Percentiles rank a stretch among this genome's conserved stretches.
Evolutionary conservation across 2,797 vertebrate species (phyloP).

Genomic region (Babyrousa celebensis): DNA sequence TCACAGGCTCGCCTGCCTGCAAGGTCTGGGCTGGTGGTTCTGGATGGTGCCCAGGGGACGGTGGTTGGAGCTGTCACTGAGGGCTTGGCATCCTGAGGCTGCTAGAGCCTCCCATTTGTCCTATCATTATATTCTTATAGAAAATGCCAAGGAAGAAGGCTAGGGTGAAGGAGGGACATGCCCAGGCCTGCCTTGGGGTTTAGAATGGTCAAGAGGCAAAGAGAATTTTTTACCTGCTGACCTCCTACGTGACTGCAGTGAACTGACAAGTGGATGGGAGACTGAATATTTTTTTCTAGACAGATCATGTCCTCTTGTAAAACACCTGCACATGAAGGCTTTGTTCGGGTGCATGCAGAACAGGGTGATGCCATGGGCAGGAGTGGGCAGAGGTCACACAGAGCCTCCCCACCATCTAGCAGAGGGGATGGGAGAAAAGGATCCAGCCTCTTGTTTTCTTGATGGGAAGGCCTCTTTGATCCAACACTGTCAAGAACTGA

Average conservation of each 20-base stretch:
- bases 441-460: neutral
- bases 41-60: neutral
- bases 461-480: neutral
- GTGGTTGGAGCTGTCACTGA: neutral
- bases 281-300: neutral
- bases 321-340: neutral
- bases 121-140: neutral
- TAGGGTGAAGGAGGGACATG: neutral
- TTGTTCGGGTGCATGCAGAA: too few relatives aligned
- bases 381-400: fast-evolving
- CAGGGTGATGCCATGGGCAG: too few relatives aligned
- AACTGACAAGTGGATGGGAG: neutral
- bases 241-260: neutral
- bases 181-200: neutral
- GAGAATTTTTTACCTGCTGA: neutral
- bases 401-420: neutral
- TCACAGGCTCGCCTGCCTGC: neutral
- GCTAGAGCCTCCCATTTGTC: neutral
- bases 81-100: neutral
- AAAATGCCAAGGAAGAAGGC: neutral
- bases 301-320: neutral
- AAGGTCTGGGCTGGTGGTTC: neutral
- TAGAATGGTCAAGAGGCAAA: neutral
- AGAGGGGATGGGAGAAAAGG: neutral
- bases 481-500: neutral